Evolutionary conservation across 1,140 invertebrate species (phyloP), one percentile per base, ranked within the genome.

Genomic region (Saccostrea glomerata): DNA sequence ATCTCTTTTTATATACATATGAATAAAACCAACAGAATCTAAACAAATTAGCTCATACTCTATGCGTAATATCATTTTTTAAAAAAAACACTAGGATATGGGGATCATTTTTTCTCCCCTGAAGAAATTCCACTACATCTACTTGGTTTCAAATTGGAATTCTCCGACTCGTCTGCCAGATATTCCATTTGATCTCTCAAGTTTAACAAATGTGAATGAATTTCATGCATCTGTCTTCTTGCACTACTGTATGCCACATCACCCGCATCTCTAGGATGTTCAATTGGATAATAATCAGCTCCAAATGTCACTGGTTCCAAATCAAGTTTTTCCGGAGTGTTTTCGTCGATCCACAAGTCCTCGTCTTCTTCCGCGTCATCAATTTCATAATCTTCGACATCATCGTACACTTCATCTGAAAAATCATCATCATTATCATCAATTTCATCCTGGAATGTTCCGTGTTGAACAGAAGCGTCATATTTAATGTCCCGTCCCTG

Each of bases 101-200:
- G 25, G 4, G 13, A 25, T 36, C 5, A 77, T 11, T 23, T 15
- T 30, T 77, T 77, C 25, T 77, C 25, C 15, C 25, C 70, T 36
- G 25, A 25, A 30, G 70, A 77, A 77, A 77, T 36, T 77, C 70
- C 70, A 30, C 70, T 77, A 36, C 70, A 77, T 77, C 70, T 77
- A 77, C 70, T 77, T 77, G 70, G 70, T 77, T 77, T 77, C 15
- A 77, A 77, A 36, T 77, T 77, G 5, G 70, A 30, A 77, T 77
- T 77, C 25, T 77, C 70, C 30, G 70, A 84, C 40, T 84, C 82
- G 17, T 84, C 47, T 30, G 82, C 82, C 7, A 84, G 55, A n/a
- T 84, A 56, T 20, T 84, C 82, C 82, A 84, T 84, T 23, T 84
- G 82, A 84, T 84, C 82, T 84, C 82, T 84, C 82, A 84, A 25